A percentile compares a stretch with the other conserved stretches of the same genome.
Conservation (phyloP, 2,113 vertebrate species). For the Gymnogyps californianus region DNA sequence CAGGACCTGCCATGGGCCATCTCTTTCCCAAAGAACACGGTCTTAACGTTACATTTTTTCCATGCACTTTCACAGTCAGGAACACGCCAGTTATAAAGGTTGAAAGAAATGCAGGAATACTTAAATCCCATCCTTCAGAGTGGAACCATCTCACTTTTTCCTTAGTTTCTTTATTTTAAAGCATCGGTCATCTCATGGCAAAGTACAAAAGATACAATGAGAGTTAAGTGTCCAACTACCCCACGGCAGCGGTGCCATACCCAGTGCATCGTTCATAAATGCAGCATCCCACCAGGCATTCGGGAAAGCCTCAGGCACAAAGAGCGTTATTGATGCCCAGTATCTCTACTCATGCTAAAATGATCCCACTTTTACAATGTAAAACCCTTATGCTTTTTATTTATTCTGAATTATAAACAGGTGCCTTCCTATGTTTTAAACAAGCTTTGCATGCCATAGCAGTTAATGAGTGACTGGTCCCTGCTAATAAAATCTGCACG, state of each 20-base stretch:
- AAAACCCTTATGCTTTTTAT: background rate
- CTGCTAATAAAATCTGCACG: background rate
- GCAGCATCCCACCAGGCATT: background rate
- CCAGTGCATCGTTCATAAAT: rapidly evolving
- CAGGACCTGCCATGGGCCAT: background rate
- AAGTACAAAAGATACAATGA: background rate
- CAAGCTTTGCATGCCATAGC: rapidly evolving
- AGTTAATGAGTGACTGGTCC: background rate
- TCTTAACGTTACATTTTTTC: background rate
- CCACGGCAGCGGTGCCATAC: rapidly evolving
- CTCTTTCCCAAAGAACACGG: background rate
- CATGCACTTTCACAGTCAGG: background rate
- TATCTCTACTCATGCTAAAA: background rate
- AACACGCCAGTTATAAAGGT: background rate
- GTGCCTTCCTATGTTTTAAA: background rate
- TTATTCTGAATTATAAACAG: background rate
- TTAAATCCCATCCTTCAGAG: background rate
- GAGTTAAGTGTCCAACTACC: background rate
- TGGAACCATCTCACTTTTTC: background rate
- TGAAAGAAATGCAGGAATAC: background rate
- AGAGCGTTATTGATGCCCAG: rapidly evolving
- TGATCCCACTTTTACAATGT: background rate
- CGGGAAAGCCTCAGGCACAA: background rate
- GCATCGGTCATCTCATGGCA: background rate
- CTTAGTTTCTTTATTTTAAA: background rate